A percentile compares a stretch with the other conserved stretches of the same genome.
phyloP scores from a whole-genome alignment of 2,113 vertebrate species.

The Uria lomvia region DNA sequence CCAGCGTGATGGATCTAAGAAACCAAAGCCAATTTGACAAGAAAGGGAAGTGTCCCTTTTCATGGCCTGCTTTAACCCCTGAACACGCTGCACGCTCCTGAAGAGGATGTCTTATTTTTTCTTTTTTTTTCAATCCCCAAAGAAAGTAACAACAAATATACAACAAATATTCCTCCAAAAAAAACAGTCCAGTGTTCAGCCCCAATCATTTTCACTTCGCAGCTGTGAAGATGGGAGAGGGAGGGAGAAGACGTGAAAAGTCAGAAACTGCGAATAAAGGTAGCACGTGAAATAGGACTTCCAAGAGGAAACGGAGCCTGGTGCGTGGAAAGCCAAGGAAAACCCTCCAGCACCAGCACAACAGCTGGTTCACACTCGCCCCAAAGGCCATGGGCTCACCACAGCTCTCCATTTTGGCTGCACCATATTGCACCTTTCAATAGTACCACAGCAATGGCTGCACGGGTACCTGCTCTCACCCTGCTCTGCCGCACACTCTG shows the following conservation, averaged over 20 bases:
- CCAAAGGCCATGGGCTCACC: rapidly evolving
- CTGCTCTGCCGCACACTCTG: neutral
- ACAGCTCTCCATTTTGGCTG: neutral
- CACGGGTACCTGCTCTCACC: neutral
- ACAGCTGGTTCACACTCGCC: neutral
- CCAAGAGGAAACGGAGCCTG: neutral
- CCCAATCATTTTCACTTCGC: neutral
- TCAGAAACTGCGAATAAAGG: neutral
- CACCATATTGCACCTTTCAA: neutral
- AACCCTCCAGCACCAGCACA: neutral
- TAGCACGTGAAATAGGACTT: neutral
- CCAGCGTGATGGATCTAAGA: constrained; percentile 24
- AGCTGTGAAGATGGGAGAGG: neutral
- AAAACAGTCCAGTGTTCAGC: neutral
- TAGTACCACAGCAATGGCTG: neutral
- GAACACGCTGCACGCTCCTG: neutral
- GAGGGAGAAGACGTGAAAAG: neutral
- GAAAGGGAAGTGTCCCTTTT: constrained; percentile 40
- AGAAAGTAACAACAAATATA: neutral
- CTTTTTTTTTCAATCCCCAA: neutral
- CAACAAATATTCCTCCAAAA: neutral
- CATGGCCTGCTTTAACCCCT: constrained; percentile 38
- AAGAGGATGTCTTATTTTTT: neutral
- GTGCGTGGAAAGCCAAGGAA: neutral
- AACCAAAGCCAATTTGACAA: constrained; percentile 45